Percentiles rank a stretch among this genome's conserved stretches.
These are phyloP conservation scores for Miltochrista miniata DNA, from an alignment of 2,888 invertebrate genomes.

Conservation along the genomic window DNA sequence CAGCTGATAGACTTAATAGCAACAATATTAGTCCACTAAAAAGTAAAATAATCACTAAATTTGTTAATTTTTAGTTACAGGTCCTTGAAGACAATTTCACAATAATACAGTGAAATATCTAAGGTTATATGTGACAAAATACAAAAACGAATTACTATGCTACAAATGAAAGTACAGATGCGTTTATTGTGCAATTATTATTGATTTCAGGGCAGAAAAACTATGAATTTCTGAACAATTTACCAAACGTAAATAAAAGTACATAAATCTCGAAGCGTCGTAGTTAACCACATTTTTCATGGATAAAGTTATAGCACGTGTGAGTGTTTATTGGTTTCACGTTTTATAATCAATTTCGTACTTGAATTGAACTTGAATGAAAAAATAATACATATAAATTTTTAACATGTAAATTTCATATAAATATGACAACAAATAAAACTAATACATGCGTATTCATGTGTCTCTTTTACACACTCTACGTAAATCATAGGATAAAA, in stretches of 20 bases:
- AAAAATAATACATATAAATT: constrained; percentile 5
- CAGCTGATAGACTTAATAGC: too few relatives aligned
- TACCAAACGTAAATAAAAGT: constrained; percentile 19
- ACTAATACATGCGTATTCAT: constrained; percentile 51
- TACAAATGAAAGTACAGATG: not conserved
- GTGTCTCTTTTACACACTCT: constrained; percentile 53
- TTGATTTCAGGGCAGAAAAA: constrained; percentile 14
- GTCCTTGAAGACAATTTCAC: constrained; percentile 21
- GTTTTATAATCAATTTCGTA: not conserved
- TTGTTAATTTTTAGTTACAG: constrained; percentile 5
- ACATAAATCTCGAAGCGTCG: not conserved
- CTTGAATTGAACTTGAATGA: constrained; percentile 10
- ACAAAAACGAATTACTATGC: not conserved
- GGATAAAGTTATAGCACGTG: too few relatives aligned
- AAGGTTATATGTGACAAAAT: constrained; percentile 7
- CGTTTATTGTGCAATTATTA: constrained; percentile 2
- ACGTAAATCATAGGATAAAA: constrained; percentile 38
- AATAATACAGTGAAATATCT: constrained; percentile 8
- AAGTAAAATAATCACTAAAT: too few relatives aligned
- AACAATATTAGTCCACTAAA: too few relatives aligned
- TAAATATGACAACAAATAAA: constrained; percentile 76
- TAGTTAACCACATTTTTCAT: not conserved
- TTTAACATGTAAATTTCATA: constrained; percentile 43
- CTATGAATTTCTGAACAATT: constrained; percentile 11
- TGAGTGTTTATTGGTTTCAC: not conserved